Evolutionary conservation across 2,888 invertebrate genomes (phyloP).

Genomic region (Cecidostiba fungosa): DNA sequence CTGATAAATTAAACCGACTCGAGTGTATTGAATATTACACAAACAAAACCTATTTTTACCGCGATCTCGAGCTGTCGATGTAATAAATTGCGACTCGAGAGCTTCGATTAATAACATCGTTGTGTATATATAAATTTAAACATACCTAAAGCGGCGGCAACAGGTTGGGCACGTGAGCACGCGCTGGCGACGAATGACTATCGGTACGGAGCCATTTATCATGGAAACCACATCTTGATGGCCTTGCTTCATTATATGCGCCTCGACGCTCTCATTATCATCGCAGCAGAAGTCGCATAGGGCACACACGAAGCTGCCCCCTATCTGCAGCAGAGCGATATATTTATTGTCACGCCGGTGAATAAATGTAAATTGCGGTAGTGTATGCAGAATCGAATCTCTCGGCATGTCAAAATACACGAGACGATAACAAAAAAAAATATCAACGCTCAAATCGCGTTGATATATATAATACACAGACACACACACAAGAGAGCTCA

Average conservation of each 20-base stretch:
- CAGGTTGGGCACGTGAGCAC: conserved; percentile 86
- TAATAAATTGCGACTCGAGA: neutral
- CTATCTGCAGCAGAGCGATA: conserved; percentile 72
- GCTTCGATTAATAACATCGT: conserved; percentile 37
- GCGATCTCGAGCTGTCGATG: neutral
- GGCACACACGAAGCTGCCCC: conserved; percentile 87
- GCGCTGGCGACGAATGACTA: conserved; percentile 87
- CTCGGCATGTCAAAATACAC: neutral
- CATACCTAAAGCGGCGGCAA: conserved; percentile 83
- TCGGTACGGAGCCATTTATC: conserved; percentile 90
- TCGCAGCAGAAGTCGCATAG: conserved; percentile 88
- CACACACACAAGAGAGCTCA: no score
- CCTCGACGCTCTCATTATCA: conserved; percentile 85
- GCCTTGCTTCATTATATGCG: conserved; percentile 85
- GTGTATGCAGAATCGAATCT: conserved; percentile 20
- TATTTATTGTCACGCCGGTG: conserved; percentile 1
- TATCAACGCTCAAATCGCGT: no score
- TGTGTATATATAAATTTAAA: neutral
- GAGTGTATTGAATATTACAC: neutral
- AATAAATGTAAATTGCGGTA: conserved; percentile 2
- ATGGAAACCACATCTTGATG: conserved; percentile 89
- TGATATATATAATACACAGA: no score
- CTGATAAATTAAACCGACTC: neutral
- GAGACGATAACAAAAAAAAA: neutral
- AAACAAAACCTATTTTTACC: no score